phyloP scores from a whole-genome alignment of 2,888 invertebrate species.

The Miltochrista miniata region DNA sequence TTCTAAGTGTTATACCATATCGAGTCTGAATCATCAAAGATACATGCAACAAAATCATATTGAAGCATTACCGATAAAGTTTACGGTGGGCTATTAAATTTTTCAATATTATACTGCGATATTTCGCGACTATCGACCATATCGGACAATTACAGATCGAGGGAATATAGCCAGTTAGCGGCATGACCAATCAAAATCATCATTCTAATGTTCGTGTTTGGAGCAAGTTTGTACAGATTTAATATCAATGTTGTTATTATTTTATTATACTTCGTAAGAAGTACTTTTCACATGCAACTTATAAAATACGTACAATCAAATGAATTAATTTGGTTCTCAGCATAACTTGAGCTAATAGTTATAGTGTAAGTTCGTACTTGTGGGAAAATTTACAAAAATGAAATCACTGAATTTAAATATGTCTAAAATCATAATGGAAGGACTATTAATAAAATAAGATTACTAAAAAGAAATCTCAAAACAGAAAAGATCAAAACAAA shows the following conservation, averaged over 20 bases:
- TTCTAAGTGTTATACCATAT: not conserved
- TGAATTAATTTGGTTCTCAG: too few relatives aligned
- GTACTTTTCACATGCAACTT: slow-evolving; percentile 2
- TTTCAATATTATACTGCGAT: slow-evolving; percentile 49
- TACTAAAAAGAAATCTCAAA: not conserved
- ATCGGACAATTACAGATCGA: slow-evolving; percentile 49
- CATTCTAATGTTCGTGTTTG: slow-evolving; percentile 47
- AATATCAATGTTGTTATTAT: slow-evolving; percentile 2
- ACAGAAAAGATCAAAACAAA: not conserved
- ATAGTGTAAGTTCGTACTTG: too few relatives aligned
- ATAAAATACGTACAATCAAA: too few relatives aligned
- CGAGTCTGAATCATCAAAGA: slow-evolving; percentile 13
- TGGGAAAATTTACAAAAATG: too few relatives aligned
- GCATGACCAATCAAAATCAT: slow-evolving; percentile 67
- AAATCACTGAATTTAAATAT: too few relatives aligned
- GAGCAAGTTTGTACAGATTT: slow-evolving; percentile 35
- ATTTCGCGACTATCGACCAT: slow-evolving; percentile 52
- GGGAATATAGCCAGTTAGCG: slow-evolving; percentile 52
- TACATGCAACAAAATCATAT: slow-evolving; percentile 29
- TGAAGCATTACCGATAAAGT: slow-evolving; percentile 38
- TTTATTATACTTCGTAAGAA: not conserved
- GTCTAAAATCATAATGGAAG: too few relatives aligned
- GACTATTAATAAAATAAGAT: too few relatives aligned
- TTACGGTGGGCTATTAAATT: slow-evolving; percentile 34
- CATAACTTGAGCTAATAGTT: too few relatives aligned